phyloP scores from a whole-genome alignment of 2,797 vertebrate species.

The Arctocebus calabarensis region DNA sequence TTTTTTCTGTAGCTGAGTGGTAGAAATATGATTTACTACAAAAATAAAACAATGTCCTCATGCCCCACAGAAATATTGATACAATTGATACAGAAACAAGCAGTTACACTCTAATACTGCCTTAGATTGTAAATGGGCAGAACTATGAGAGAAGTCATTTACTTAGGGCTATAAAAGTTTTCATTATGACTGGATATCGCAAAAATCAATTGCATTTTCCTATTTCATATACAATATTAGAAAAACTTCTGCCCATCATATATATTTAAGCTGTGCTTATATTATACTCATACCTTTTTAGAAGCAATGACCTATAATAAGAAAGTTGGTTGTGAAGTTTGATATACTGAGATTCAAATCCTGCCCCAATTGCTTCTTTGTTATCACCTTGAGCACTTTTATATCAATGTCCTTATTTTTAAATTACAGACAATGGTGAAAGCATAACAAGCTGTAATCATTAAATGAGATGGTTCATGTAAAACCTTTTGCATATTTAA shows the following conservation, averaged over 20 bases:
- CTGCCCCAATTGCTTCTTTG: neutral
- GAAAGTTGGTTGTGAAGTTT: neutral
- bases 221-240: neutral
- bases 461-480: neutral
- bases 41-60: conserved; percentile 27
- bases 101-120: neutral
- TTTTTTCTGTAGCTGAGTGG: neutral
- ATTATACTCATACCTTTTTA: neutral
- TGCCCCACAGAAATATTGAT: neutral
- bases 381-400: neutral
- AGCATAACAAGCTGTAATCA: neutral
- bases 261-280: neutral
- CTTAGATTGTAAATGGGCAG: neutral
- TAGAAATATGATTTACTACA: neutral
- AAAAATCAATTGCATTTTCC: neutral
- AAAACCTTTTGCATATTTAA: neutral
- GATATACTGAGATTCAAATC: neutral
- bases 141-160: neutral
- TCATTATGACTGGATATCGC: neutral
- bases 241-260: neutral
- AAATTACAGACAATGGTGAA: neutral
- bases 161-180: neutral
- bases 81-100: neutral
- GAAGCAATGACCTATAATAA: neutral
- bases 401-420: neutral